A percentile compares a stretch with the other conserved stretches of the same genome.
phyloP scores from a whole-genome alignment of 2,113 vertebrate species.

The Pungitius pungitius region DNA sequence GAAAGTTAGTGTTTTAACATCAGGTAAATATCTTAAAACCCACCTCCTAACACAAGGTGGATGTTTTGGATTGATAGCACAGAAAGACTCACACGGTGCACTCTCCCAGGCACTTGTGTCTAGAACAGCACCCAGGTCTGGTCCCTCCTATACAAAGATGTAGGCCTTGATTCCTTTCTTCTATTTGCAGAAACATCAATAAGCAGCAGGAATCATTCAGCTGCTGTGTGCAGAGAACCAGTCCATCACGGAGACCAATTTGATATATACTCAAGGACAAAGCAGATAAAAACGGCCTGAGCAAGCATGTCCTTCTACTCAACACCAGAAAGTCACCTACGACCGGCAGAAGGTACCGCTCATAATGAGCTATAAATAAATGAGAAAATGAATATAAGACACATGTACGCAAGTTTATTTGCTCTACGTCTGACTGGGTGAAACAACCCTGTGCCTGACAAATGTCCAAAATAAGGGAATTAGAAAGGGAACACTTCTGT shows the following conservation, averaged over 20 bases:
- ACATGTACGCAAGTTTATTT: slow-evolving; percentile 27
- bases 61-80: neutral
- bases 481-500: slow-evolving; percentile 9
- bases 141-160: slow-evolving; percentile 19
- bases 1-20: no score
- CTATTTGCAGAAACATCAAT: slow-evolving; percentile 29
- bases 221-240: neutral
- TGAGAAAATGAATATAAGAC: neutral
- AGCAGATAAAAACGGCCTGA: slow-evolving; percentile 5
- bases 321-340: neutral
- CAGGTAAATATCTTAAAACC: no score
- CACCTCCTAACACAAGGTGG: neutral
- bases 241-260: neutral
- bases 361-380: neutral
- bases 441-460: slow-evolving; percentile 37
- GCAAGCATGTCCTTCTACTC: neutral
- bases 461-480: slow-evolving; percentile 50
- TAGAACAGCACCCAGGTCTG: slow-evolving; percentile 20
- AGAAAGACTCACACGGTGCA: neutral
- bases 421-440: slow-evolving; percentile 21
- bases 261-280: neutral
- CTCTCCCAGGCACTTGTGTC: neutral
- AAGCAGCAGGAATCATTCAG: slow-evolving; percentile 12
- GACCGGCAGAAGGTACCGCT: neutral
- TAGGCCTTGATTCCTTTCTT: neutral